Evolutionary conservation across 2,113 vertebrate genomes (phyloP).

Genomic region (Acanthochromis polyacanthus): DNA sequence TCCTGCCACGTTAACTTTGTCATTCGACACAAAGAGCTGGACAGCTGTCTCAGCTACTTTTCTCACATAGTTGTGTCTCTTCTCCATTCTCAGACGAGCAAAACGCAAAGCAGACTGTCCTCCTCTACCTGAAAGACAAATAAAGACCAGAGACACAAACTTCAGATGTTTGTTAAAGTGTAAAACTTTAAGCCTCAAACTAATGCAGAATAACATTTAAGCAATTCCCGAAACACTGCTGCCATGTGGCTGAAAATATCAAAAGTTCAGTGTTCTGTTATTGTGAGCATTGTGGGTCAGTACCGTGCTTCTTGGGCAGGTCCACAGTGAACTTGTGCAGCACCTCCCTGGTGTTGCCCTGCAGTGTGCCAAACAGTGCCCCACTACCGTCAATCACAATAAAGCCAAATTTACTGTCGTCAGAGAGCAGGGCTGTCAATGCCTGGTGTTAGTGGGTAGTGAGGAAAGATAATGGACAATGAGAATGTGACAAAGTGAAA

Average conservation of each 20-base stretch:
- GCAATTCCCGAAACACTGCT: neutral
- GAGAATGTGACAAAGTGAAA: neutral
- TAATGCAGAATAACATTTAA: neutral
- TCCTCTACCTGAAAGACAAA: constrained; percentile 90
- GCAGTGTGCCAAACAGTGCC: constrained; percentile 98
- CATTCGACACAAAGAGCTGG: constrained; percentile 97
- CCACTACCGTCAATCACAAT: constrained; percentile 99
- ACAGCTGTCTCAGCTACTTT: constrained; percentile 99
- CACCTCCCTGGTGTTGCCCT: constrained; percentile 99
- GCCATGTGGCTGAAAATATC: neutral
- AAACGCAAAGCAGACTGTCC: constrained; percentile 98
- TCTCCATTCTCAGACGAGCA: constrained; percentile 98
- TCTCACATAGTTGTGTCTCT: constrained; percentile 98
- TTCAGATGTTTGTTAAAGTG: neutral
- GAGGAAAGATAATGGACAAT: neutral
- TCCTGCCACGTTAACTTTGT: constrained; percentile 99
- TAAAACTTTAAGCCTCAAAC: neutral
- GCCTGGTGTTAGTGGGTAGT: constrained; percentile 83
- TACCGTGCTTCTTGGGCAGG: constrained; percentile 99
- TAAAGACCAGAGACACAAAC: neutral
- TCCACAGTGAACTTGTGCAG: constrained; percentile 99
- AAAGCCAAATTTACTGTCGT: constrained; percentile 99
- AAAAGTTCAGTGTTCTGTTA: neutral
- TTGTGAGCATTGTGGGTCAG: neutral
- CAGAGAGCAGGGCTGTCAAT: constrained; percentile 96